Base-by-base conservation (phyloP, 2,113 vertebrate genomes). In the Cochlearius cochlearius region DNA sequence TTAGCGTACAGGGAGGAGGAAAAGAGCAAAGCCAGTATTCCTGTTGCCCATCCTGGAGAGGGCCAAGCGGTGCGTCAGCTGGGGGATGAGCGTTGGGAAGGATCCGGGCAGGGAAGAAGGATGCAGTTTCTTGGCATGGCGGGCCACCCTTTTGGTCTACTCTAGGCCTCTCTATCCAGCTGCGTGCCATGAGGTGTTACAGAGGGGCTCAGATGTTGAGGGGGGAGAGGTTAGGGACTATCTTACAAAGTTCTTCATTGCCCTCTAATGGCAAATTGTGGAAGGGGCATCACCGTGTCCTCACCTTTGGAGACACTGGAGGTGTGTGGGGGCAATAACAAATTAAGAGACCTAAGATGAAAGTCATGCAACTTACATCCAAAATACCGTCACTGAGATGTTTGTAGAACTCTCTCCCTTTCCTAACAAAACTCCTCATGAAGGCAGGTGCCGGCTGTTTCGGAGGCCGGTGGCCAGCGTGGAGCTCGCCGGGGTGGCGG, bases 191-290 rank as follows among this genome's bases (percentile, higher is more conserved):
- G 66, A 75, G 86, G 45, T 12, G 15, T 55, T 29, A 7, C 26
- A 16, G 43, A n/a, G 36, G 64, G 66, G 2, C 18, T 2, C 0
- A 8, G 52, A 2, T 19, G 13, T 6, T 19, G 36, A 56, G n/a
- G 76, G n/a, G 76, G 41, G 15, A 12, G 69, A 49, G 43, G 10
- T 3, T 85, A 85, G 86, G 88, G 67, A 71, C 81, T n/a, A 16
- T 22, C 30, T 69, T 43, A 6, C 34, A 27, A 81, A 36, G 90
- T 82, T 95, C 60, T 73, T 90, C 71, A 12, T 91, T 97, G 92
- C 92, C 93, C 89, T 82, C 90, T 95, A 52, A 95, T 96, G 94
- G 92, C 82, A 96, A n/a, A 23, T 5, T 19, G 16, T 87, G 92
- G 52, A 84, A 72, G 90, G 84, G 92, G 36, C 38, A 49, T 58